Evolutionary conservation across 2,797 vertebrate genomes (phyloP), one percentile per base, ranked within the genome.

Genomic region (Ceyx erithaca): DNA sequence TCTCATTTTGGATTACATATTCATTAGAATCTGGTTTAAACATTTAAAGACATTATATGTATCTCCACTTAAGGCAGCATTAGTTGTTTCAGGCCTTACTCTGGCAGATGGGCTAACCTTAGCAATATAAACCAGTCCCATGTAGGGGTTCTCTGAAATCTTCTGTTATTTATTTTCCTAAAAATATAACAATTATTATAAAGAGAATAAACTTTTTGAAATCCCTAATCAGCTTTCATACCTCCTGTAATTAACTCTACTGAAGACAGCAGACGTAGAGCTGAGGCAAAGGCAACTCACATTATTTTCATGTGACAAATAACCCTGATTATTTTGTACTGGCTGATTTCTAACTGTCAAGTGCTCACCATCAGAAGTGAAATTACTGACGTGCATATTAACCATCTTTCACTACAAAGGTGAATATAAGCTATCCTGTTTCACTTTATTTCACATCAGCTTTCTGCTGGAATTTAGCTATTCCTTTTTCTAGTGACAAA

Each of bases 401-500:
- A 43, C 1, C 6, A 51, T 4, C 22, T 77, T 81, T 89, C 31
- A 67, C 26, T 77, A 54, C 11, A 41, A 79, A 81, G 61, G 25
- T 46, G 48, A 88, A 67, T 46, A 40, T 58, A 17, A 33, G 14
- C 48, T 88, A 73, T 51, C 67, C n/a, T 77, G 12, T 69, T 91
- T 31, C 31, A 52, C 64, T 84, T 80, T 83, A n/a, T 87, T 90
- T 86, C 41, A 62, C 5, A 6, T 35, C 30, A 79, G 1, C 71
- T 88, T 85, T 84, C 61, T 68, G 10, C 11, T 2, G 1, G 40
- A 92, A 71, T 78, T 77, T 48, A 70, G 28, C 41, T 72, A 35
- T 45, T 89, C 61, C n/a, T 9, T 77, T 77, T 86, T 68, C 58
- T 87, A 80, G 64, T 86, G 57, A 94, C 90, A 86, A 82, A 55